Evolutionary conservation across 2,797 vertebrate species (phyloP).

Genomic region (Myotis planiceps): DNA sequence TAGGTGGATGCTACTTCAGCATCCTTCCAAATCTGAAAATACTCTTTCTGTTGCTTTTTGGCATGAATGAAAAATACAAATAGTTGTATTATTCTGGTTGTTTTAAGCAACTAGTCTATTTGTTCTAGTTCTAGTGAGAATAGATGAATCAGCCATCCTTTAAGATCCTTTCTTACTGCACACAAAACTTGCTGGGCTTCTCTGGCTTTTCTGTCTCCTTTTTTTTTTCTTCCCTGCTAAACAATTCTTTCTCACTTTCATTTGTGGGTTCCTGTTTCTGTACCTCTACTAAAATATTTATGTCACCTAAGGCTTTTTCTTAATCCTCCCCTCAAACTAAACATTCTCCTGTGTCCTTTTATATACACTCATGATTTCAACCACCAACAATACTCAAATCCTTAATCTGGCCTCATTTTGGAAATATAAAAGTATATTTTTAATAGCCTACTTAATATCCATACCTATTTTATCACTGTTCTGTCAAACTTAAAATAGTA

Average conservation of each 20-base stretch:
- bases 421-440: background rate
- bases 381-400: background rate
- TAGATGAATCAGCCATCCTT: background rate
- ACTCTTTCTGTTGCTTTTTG: background rate
- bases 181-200: background rate
- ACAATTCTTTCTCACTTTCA: background rate
- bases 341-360: background rate
- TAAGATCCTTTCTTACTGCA: background rate
- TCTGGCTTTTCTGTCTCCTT: background rate
- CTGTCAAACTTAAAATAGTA: background rate
- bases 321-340: background rate
- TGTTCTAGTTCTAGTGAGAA: background rate
- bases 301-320: background rate
- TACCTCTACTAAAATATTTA: background rate
- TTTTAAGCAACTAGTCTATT: background rate
- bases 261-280: background rate
- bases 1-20: background rate
- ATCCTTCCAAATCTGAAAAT: background rate
- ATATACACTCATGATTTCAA: background rate
- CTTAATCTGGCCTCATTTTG: slow-evolving; percentile 6
- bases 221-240: background rate
- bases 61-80: background rate
- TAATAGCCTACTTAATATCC: background rate
- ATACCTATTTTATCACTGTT: background rate
- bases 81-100: background rate